Evolutionary conservation across 2,113 vertebrate species (phyloP).

Genomic region (Haliaeetus leucogaster): DNA sequence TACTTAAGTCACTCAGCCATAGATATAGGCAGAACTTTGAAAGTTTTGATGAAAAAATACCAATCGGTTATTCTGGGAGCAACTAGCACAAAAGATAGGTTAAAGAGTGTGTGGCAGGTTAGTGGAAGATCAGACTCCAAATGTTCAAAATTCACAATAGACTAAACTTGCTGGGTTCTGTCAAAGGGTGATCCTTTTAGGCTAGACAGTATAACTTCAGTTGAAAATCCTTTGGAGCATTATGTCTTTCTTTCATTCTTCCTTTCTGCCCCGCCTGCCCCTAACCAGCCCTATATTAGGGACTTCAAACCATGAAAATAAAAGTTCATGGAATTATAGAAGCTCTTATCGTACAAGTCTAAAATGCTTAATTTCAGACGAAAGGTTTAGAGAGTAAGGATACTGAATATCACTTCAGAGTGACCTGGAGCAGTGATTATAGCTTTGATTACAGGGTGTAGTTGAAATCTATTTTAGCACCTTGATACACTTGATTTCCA

Average conservation of each 20-base stretch:
- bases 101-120: background rate
- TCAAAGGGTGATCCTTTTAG: background rate
- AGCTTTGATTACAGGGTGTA: background rate
- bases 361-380: background rate
- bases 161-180: background rate
- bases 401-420: background rate
- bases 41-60: background rate
- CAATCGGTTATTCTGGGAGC: background rate
- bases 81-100: background rate
- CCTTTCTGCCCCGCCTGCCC: rapidly evolving
- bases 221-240: background rate
- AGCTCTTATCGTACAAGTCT: background rate
- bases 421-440: background rate
- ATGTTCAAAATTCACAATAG: background rate
- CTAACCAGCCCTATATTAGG: background rate
- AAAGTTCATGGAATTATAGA: background rate
- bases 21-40: background rate
- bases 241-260: background rate
- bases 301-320: background rate
- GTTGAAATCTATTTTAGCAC: background rate
- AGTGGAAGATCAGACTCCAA: background rate
- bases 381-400: background rate
- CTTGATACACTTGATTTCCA: background rate
- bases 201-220: background rate
- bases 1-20: background rate